phyloP scores from a whole-genome alignment of 2,888 invertebrate genomes.

The Diachrysia chrysitis region DNA sequence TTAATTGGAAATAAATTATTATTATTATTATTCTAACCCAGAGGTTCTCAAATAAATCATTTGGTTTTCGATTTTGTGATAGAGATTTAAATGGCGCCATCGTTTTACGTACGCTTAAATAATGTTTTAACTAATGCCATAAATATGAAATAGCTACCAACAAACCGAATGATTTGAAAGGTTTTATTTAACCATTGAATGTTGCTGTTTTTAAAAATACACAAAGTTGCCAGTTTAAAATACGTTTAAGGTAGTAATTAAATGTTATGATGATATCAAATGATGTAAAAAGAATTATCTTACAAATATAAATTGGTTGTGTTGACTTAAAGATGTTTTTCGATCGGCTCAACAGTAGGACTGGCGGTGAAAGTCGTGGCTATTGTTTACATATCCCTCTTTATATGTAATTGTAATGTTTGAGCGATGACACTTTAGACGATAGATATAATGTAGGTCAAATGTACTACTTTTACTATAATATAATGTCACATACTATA shows the following conservation, averaged over 20 bases:
- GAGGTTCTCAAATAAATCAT: not conserved
- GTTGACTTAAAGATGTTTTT: conserved; percentile 30
- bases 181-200: conserved; percentile 6
- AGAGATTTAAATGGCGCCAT: not conserved
- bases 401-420: conserved; percentile 27
- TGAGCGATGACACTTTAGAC: conserved; percentile 6
- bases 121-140: not conserved
- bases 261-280: conserved; percentile 8
- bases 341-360: conserved; percentile 39
- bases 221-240: conserved; percentile 26
- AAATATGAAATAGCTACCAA: not conserved
- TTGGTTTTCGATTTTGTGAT: not conserved
- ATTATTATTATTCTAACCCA: not conserved
- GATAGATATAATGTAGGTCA: not conserved
- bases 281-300: conserved; percentile 11
- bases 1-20: not conserved
- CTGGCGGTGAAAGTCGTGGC: conserved; percentile 20
- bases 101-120: not conserved
- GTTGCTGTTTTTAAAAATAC: conserved; percentile 27
- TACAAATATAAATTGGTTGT: conserved; percentile 44
- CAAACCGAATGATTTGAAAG: conserved; percentile 2
- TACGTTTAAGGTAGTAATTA: conserved; percentile 26
- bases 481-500: no score
- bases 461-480: not conserved
- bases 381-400: conserved; percentile 47